Evolutionary conservation across 2,888 invertebrate genomes (phyloP).

Genomic region (Orchesella flavescens): DNA sequence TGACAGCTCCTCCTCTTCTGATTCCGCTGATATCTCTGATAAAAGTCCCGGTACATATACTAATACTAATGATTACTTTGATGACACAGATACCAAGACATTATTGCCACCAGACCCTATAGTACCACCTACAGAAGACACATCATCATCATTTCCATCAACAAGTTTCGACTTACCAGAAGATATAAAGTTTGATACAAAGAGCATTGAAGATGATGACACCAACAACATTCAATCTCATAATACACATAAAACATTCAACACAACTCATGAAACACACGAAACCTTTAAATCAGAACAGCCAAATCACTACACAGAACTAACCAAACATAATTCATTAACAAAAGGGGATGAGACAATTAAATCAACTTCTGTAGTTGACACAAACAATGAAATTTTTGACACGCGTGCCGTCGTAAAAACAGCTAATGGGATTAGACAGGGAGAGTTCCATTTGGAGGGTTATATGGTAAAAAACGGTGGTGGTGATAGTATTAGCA

Average conservation of each 20-base stretch:
- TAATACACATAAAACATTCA: not conserved
- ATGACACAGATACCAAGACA: slow-evolving; percentile 9
- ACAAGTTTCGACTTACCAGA: slow-evolving; percentile 13
- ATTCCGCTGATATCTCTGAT: slow-evolving; percentile 44
- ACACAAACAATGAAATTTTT: slow-evolving; percentile 47
- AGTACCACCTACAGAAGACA: not conserved
- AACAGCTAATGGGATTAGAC: slow-evolving; percentile 57
- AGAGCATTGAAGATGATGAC: not conserved
- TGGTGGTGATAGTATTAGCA: not conserved
- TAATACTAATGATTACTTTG: slow-evolving; percentile 18
- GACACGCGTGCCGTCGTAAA: slow-evolving; percentile 40
- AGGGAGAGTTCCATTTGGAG: slow-evolving; percentile 53
- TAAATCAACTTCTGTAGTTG: slow-evolving; percentile 17
- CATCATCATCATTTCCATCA: slow-evolving; percentile 1
- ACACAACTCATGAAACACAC: not conserved
- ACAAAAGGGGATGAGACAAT: slow-evolving; percentile 35
- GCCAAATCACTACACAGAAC: not conserved
- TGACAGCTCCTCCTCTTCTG: slow-evolving; percentile 51
- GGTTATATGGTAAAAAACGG: slow-evolving; percentile 40
- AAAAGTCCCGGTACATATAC: slow-evolving; percentile 46
- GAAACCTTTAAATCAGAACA: not conserved
- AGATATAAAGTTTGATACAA: not conserved
- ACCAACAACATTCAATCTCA: not conserved
- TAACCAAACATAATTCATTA: not conserved
- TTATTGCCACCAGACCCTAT: not conserved